Conservation (phyloP, 2,113 vertebrate genomes). For the Bubo blakistoni region DNA sequence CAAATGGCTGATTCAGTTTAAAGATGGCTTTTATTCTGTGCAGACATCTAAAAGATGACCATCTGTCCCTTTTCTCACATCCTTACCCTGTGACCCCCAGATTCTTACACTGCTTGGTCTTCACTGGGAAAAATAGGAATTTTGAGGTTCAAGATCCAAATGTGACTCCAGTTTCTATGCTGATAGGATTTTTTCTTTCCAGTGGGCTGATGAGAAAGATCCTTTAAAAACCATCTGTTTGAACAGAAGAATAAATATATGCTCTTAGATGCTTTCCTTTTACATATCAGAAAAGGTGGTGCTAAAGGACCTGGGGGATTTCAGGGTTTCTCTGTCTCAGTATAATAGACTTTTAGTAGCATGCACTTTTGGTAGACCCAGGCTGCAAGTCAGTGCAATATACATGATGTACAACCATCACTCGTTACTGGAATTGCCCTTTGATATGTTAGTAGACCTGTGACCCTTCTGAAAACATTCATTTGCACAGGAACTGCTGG, state of each 20-base stretch:
- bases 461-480: background rate
- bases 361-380: background rate
- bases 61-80: background rate
- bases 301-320: background rate
- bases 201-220: background rate
- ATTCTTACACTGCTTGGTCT: background rate
- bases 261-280: background rate
- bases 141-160: background rate
- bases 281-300: background rate
- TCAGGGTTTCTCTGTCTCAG: background rate
- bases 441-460: background rate
- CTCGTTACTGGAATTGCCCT: background rate
- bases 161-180: background rate
- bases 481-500: background rate
- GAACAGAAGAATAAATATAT: background rate
- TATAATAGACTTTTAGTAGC: background rate
- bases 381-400: background rate
- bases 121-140: background rate
- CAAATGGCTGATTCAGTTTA: background rate
- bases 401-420: background rate
- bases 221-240: background rate
- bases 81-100: background rate
- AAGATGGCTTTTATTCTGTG: background rate
- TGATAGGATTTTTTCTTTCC: background rate
- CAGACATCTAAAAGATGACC: background rate